Conservation (phyloP, 2,797 vertebrate species). For the Botia almorhae region DNA sequence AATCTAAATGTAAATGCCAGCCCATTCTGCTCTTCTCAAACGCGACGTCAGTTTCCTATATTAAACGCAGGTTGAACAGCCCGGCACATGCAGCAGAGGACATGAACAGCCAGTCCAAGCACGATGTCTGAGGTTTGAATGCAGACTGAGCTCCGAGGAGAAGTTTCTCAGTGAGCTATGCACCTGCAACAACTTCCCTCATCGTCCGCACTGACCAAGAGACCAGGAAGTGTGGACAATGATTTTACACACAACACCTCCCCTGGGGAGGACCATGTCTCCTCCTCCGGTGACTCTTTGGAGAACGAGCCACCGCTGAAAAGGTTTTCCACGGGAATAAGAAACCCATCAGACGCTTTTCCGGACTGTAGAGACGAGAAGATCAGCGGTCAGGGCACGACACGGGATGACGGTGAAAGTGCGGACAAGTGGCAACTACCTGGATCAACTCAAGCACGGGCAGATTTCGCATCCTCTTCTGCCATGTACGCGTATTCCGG, state of each 20-base stretch:
- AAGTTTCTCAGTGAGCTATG: slow-evolving; percentile 71
- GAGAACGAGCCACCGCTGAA: slow-evolving; percentile 87
- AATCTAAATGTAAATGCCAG: slow-evolving; percentile 20
- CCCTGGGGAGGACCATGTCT: slow-evolving; percentile 84
- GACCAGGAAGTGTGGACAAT: slow-evolving; percentile 84
- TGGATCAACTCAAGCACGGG: slow-evolving; percentile 89
- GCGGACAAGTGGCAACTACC: slow-evolving; percentile 93
- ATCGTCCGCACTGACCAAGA: slow-evolving; percentile 84
- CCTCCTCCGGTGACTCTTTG: slow-evolving; percentile 84
- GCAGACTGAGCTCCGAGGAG: not conserved
- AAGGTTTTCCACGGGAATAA: slow-evolving; percentile 85
- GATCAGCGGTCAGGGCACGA: not conserved
- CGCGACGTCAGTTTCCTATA: slow-evolving; percentile 46
- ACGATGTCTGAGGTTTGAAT: slow-evolving; percentile 18
- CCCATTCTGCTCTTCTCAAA: slow-evolving; percentile 22
- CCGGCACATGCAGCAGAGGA: not conserved
- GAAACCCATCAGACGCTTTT: slow-evolving; percentile 82
- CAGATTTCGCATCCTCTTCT: slow-evolving; percentile 77
- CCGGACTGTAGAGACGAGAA: not conserved
- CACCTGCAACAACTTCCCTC: slow-evolving; percentile 85
- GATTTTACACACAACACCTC: slow-evolving; percentile 80
- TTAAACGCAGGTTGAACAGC: slow-evolving; percentile 20
- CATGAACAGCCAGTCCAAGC: not conserved
- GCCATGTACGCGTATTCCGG: slow-evolving; percentile 97
- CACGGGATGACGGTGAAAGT: not conserved